phyloP scores from a whole-genome alignment of 2,113 vertebrate genomes.

The Miniopterus natalensis region DNA sequence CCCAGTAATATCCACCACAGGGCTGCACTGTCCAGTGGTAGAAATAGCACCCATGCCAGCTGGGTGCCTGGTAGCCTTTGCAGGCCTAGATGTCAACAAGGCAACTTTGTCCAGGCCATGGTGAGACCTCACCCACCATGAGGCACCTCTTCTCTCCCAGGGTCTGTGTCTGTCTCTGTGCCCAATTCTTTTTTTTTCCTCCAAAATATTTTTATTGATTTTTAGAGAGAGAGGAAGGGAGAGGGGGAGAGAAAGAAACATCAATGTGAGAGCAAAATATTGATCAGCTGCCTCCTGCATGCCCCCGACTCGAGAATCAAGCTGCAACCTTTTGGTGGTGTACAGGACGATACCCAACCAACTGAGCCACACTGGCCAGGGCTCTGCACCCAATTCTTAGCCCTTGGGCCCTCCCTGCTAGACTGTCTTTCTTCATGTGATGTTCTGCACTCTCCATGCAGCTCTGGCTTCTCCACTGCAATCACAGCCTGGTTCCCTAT shows the following conservation, averaged over 20 bases:
- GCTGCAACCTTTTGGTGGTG: too few species aligned
- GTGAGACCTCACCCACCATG: neutral
- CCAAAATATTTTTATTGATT: too few species aligned
- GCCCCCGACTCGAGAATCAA: too few species aligned
- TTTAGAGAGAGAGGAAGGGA: too few species aligned
- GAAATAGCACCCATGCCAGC: neutral
- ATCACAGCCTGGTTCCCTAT: neutral
- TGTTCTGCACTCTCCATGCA: neutral
- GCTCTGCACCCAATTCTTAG: too few species aligned
- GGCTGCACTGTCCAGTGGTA: neutral
- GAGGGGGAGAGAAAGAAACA: too few species aligned
- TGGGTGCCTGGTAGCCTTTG: too few species aligned
- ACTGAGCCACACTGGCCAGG: too few species aligned
- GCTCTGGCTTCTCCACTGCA: neutral
- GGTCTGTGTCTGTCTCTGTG: accelerated
- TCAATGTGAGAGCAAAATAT: too few species aligned
- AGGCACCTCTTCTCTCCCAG: neutral
- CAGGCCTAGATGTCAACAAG: neutral
- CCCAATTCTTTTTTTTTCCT: too few species aligned
- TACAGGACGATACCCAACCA: too few species aligned
- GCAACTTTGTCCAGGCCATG: neutral
- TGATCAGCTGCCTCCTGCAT: too few species aligned
- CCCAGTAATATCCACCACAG: neutral
- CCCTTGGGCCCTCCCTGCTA: neutral
- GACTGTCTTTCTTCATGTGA: neutral